Base-by-base conservation (phyloP, 2,113 vertebrate species). In the Barnardius zonarius region DNA sequence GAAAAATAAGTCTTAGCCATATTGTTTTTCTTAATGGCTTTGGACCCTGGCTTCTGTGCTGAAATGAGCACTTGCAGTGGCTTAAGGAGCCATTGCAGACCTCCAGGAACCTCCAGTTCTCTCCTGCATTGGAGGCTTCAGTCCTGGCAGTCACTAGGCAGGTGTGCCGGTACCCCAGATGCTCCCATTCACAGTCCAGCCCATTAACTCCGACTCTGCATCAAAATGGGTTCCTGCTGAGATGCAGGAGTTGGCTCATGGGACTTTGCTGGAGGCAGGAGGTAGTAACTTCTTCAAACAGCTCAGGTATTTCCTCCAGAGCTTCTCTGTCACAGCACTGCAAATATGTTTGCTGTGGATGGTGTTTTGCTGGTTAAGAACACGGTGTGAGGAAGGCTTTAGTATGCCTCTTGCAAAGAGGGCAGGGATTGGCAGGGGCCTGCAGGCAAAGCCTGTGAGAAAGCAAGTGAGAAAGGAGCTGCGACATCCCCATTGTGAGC, bases 261-360 rank as follows among this genome's bases (percentile, higher is more conserved):
- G 2, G 61, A 41, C 69, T 78, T 78, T 84, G 83, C 87, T 78
- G 68, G 43, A 54, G 69, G 70, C 69, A 64, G 51, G 62, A 51
- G 19, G n/a, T 18, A 46, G 70, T 79, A 75, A 87, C 59, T 35
- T 93, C 72, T 72, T 84, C 78, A 94, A 85, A 48, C 74, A 85
- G 81, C 55, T 82, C 90, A 89, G 92, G 81, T 87, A 83, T 94
- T 95, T 95, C 84, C 84, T 95, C 43, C 77, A 68, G 66, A 92
- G 66, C 74, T 89, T 46, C 5, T 90, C 90, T 85, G 63, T 82
- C 85, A 88, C 85, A 17, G 73, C 85, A 20, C 24, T 39, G 59
- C 39, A 48, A 43, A 37, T 13, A 55, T 0, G 0, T 33, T 59
- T 79, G 31, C 33, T 86, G 43, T 13, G 28, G 51, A 9, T 44